A percentile compares a stretch with the other conserved stretches of the same genome.
Conservation (phyloP, 2,797 vertebrate species). For the Pitangus sulphuratus region DNA sequence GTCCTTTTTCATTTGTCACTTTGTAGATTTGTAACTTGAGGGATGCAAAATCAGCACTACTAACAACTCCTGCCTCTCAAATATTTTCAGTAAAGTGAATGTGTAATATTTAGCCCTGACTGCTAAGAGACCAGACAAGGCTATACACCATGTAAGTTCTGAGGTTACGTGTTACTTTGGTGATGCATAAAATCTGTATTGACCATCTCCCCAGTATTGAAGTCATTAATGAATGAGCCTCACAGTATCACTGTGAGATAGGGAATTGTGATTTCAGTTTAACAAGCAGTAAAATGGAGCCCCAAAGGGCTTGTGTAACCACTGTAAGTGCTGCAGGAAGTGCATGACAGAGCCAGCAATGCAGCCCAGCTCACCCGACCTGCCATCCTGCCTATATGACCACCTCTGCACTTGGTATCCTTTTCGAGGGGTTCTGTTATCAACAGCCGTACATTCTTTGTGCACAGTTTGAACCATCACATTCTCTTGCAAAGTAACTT, state of each 20-base stretch:
- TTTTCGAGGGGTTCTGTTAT: neutral
- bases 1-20: neutral
- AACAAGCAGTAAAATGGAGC: neutral
- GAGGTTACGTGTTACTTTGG: slow-evolving; percentile 31
- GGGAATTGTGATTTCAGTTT: neutral
- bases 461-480: neutral
- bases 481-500: neutral
- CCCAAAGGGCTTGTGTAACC: neutral
- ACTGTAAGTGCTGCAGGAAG: neutral
- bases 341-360: neutral
- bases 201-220: slow-evolving; percentile 1
- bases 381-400: neutral
- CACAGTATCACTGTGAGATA: neutral
- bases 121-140: neutral
- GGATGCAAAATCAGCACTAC: neutral
- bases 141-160: neutral
- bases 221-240: neutral
- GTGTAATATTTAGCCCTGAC: neutral
- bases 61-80: neutral
- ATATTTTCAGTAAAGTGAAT: neutral
- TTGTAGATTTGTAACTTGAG: neutral
- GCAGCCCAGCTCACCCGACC: neutral
- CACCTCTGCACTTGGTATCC: neutral
- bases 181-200: slow-evolving; percentile 39
- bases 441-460: neutral